Conservation (phyloP, 2,888 invertebrate genomes). For the Drosophila maculinotata region DNA sequence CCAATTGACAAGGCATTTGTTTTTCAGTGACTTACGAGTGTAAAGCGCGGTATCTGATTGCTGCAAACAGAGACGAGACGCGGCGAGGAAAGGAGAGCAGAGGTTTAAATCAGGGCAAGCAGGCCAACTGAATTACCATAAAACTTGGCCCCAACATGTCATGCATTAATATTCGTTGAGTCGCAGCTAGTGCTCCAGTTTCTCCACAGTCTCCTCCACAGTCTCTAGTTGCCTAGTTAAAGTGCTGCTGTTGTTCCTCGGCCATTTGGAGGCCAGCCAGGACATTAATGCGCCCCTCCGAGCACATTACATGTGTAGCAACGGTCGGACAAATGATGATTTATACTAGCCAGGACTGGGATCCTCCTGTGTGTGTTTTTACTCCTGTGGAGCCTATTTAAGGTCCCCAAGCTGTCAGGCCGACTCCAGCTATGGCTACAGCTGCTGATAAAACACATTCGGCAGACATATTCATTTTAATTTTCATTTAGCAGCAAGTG, state of each 20-base stretch:
- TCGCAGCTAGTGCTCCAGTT: conserved; percentile 27
- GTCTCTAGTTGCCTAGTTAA: background rate
- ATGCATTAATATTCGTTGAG: conserved; percentile 20
- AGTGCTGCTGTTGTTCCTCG: background rate
- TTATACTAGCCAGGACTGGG: conserved; percentile 53
- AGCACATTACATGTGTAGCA: conserved; percentile 53
- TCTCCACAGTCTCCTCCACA: background rate
- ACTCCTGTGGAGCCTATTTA: background rate
- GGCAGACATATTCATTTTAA: conserved; percentile 24
- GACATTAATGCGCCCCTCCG: conserved; percentile 46
- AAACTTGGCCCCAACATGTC: conserved; percentile 30
- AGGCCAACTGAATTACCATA: conserved; percentile 33
- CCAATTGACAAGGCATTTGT: conserved; percentile 73
- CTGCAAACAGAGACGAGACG: background rate
- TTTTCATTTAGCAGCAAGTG: conserved; percentile 40
- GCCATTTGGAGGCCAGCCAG: conserved; percentile 29
- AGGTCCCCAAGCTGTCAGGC: conserved; percentile 17
- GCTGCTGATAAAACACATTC: conserved; percentile 28
- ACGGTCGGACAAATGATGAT: conserved; percentile 72
- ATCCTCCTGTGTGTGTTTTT: background rate
- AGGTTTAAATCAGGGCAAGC: conserved; percentile 3
- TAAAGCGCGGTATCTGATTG: conserved; percentile 11
- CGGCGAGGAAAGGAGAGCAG: background rate
- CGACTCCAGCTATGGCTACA: background rate
- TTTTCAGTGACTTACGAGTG: conserved; percentile 57